Evolutionary conservation across 2,797 vertebrate genomes (phyloP).

Genomic region (Tachyglossus aculeatus): DNA sequence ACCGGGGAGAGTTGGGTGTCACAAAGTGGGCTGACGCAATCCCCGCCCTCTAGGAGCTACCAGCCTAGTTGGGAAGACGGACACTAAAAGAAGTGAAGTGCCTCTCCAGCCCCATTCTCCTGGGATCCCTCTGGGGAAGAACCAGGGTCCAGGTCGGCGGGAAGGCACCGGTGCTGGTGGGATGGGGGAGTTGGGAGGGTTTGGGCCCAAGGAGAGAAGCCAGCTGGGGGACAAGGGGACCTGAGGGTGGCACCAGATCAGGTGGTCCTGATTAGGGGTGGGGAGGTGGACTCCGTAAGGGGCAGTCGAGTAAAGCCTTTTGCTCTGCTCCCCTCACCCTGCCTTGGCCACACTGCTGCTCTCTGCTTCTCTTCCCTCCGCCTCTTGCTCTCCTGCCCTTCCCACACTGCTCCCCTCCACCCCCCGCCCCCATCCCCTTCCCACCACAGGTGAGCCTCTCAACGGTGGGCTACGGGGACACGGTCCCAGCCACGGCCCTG

Average conservation of each 20-base stretch:
- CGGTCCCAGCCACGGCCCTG: conserved; percentile 82
- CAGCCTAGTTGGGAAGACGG: no score
- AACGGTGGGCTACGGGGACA: conserved; percentile 91
- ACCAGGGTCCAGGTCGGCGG: no score
- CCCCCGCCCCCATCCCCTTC: not conserved
- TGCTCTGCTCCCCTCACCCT: no score
- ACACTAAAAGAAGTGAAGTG: not conserved
- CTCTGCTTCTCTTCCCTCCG: accelerated
- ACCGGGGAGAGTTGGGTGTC: not conserved
- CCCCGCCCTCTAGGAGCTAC: not conserved
- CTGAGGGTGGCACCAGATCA: accelerated
- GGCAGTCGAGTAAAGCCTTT: no score
- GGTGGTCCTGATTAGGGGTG: no score
- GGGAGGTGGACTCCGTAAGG: no score
- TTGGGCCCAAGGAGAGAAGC: accelerated
- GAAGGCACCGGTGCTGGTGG: no score
- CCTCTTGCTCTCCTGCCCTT: no score
- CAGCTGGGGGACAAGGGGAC: accelerated
- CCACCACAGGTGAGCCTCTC: conserved; percentile 88
- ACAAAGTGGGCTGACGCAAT: not conserved
- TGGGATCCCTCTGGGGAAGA: not conserved
- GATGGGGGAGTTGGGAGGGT: no score
- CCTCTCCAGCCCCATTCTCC: not conserved
- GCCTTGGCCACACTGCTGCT: not conserved
- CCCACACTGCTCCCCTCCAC: no score